phyloP scores from a whole-genome alignment of 2,113 vertebrate species.

The Phyllostomus hastatus region DNA sequence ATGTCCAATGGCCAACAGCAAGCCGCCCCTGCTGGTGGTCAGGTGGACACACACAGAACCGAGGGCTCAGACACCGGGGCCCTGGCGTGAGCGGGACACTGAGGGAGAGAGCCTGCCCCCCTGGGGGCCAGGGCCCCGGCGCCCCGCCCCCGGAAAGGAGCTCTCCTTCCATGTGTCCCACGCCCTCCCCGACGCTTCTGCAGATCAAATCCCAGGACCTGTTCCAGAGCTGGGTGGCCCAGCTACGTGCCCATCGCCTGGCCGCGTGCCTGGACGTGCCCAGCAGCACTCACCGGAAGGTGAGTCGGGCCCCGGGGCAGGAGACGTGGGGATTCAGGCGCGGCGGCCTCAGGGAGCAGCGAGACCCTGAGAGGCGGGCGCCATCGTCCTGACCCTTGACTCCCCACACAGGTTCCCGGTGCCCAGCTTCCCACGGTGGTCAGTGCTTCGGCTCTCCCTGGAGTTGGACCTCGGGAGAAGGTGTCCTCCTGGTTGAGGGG shows the following conservation, averaged over 20 bases:
- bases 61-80: not conserved
- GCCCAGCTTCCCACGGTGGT: constrained; percentile 51
- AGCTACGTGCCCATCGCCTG: constrained; percentile 89
- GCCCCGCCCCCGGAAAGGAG: not conserved
- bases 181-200: not conserved
- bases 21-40: not conserved
- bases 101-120: not conserved
- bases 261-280: constrained; percentile 82
- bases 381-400: not conserved
- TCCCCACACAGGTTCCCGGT: constrained; percentile 43
- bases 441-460: constrained; percentile 71
- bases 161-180: not conserved
- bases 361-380: not conserved
- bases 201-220: constrained; percentile 91
- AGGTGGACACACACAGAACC: not conserved
- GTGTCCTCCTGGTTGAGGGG: constrained; percentile 91
- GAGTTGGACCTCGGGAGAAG: constrained; percentile 78
- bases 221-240: constrained; percentile 92
- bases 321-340: not conserved
- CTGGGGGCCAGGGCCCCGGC: not conserved
- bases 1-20: not conserved
- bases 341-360: not conserved
- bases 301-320: not conserved
- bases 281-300: constrained; percentile 24
- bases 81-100: not conserved